phyloP scores from a whole-genome alignment of 2,113 vertebrate genomes.

The Suncus etruscus region DNA sequence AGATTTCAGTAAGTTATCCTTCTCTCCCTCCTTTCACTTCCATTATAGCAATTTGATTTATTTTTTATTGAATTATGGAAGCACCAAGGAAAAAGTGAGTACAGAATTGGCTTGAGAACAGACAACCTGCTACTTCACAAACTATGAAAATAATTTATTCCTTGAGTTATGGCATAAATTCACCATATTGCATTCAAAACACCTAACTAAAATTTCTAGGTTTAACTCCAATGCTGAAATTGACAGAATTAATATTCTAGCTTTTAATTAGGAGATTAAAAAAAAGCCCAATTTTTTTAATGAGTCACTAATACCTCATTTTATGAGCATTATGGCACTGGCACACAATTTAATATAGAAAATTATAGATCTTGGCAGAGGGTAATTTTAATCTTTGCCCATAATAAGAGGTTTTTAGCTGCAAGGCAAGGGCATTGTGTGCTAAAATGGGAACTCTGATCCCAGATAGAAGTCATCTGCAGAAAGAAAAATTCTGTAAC shows the following conservation, averaged over 20 bases:
- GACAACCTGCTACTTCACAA: background rate
- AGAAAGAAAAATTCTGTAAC: constrained; percentile 13
- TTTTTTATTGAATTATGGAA: background rate
- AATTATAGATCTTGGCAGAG: constrained; percentile 67
- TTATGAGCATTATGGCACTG: constrained; percentile 16
- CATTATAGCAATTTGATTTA: background rate
- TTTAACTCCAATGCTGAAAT: constrained; percentile 18
- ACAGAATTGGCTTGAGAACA: background rate
- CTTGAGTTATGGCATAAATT: too few species aligned
- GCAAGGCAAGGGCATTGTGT: constrained; percentile 57
- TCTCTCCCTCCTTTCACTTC: background rate
- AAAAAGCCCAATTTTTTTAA: constrained; percentile 58
- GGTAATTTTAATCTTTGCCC: constrained; percentile 75
- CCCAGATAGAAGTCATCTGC: constrained; percentile 51
- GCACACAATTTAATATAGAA: constrained; percentile 76
- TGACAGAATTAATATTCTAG: constrained; percentile 17
- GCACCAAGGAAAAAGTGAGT: background rate
- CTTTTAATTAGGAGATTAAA: constrained; percentile 27
- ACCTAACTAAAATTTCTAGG: background rate
- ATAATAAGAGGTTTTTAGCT: constrained; percentile 69
- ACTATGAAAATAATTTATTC: background rate
- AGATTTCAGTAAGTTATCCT: too few species aligned
- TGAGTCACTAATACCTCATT: constrained; percentile 56
- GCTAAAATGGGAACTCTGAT: constrained; percentile 66
- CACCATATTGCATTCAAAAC: too few species aligned